Base-by-base conservation (phyloP, 2,797 vertebrate species). In the Platalea minor region DNA sequence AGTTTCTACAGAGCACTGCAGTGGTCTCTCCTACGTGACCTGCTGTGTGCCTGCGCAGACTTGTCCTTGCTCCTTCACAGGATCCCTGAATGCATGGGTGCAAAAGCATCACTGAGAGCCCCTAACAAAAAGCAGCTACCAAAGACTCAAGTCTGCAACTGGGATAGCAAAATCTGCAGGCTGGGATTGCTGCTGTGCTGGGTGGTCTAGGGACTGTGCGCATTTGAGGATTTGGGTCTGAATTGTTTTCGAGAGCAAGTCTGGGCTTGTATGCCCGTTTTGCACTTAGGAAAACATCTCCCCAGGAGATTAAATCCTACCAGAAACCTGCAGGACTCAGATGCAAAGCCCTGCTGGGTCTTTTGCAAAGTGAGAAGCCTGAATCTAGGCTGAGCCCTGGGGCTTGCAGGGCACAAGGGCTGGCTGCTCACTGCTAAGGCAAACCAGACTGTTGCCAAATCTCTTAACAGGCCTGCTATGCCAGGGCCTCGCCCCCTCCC, bases 231-330 rank as follows among this genome's bases (percentile, higher is more conserved):
- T 79, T 74, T 89, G 59, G 41, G 35, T 63, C 64, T 51, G 29
- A 95, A 82, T 4, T 61, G 25, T 33, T 79, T 92, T 79, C 1
- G 2, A 81, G 39, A 59, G 65, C 53, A 72, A 75, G 20, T 59
- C 54, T 26, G 7, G 48, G 25, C 7, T 80, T 41, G 35, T 18
- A 7, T 63, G 24, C 23, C 0, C 0, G 6, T 39, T 50, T 16
- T 84, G 53, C 29, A 28, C 7, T 78, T 16, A 28, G 1, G 2
- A 37, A 91, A 73, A 48, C 13, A 25, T 8, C 26, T 85, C 57
- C 37, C 13, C 6, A 2, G 33, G 35, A 85, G 63, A 43, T 1
- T 0, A 67, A 92, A 41, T 53, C 46, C 50, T 57, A 3, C 53
- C n/a, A 57, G 45, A 78, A 82, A 78, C 25, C 10, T 60, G 25